Evolutionary conservation across 1,140 invertebrate species (phyloP).

Genomic region (Drosophila biarmipes): DNA sequence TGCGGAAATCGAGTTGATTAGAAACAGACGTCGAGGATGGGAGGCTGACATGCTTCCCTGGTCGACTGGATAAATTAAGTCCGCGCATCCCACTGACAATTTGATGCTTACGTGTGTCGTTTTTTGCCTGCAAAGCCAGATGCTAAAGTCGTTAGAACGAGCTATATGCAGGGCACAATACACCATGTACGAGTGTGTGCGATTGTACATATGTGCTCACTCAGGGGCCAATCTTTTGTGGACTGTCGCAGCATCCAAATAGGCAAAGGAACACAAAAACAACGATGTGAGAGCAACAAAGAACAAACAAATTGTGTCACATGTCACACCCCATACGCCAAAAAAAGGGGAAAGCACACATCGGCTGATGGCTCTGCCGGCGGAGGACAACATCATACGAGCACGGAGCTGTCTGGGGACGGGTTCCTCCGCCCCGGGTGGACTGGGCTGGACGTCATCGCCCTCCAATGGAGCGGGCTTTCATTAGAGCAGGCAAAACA

Average conservation of each 20-base stretch:
- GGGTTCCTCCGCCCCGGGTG: slow-evolving; percentile 6
- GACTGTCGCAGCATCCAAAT: slow-evolving; percentile 53
- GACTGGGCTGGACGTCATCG: slow-evolving; percentile 41
- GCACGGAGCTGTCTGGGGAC: neutral
- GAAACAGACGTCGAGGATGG: slow-evolving; percentile 13
- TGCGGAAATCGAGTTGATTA: slow-evolving; percentile 52
- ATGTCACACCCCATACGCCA: slow-evolving; percentile 53
- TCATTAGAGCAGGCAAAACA: slow-evolving; percentile 51
- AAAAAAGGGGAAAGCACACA: slow-evolving; percentile 49
- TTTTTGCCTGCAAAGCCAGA: slow-evolving; percentile 21
- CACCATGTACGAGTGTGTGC: slow-evolving; percentile 2
- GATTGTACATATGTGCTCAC: neutral
- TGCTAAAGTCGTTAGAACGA: slow-evolving; percentile 34
- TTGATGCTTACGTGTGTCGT: slow-evolving; percentile 29
- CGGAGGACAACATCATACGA: slow-evolving; percentile 30
- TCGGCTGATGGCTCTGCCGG: slow-evolving; percentile 45
- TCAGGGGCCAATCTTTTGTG: slow-evolving; percentile 25
- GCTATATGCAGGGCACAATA: slow-evolving; percentile 12
- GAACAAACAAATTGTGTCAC: slow-evolving; percentile 61
- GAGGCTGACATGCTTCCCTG: slow-evolving; percentile 25
- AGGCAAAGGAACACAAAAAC: slow-evolving; percentile 42
- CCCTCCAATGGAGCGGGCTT: slow-evolving; percentile 44
- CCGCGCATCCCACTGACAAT: slow-evolving; percentile 38
- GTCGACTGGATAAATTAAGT: slow-evolving; percentile 42
- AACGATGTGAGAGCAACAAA: slow-evolving; percentile 45